Conservation (phyloP, 2,113 vertebrate genomes). For the Caloenas nicobarica region DNA sequence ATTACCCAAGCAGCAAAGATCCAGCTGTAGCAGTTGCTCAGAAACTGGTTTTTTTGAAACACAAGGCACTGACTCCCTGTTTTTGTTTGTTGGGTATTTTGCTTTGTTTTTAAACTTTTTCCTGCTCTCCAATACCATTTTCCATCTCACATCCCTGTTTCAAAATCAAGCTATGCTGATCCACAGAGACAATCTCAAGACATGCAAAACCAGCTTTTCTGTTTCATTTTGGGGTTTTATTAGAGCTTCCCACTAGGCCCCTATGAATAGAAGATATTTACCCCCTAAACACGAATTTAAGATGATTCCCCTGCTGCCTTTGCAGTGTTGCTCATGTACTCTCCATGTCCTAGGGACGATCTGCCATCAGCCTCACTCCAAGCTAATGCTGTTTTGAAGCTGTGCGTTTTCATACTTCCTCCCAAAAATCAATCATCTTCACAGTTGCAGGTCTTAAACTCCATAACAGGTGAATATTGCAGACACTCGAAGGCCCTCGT, state of each 20-base stretch:
- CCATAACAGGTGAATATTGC: not conserved
- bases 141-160: not conserved
- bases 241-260: not conserved
- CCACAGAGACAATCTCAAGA: not conserved
- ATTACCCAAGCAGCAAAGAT: constrained; percentile 19
- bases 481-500: fast-evolving
- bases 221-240: not conserved
- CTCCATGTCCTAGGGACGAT: not conserved
- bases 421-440: not conserved
- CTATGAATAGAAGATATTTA: not conserved
- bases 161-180: not conserved
- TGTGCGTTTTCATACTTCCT: not conserved
- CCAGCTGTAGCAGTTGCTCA: not conserved
- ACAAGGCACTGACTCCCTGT: not conserved
- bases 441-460: not conserved
- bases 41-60: not conserved
- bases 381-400: not conserved
- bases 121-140: not conserved
- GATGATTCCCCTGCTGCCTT: not conserved
- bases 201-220: not conserved
- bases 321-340: not conserved
- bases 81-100: not conserved
- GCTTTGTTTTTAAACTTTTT: not conserved
- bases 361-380: not conserved
- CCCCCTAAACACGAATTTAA: not conserved